Conservation (phyloP, 2,888 invertebrate species). For the Dione vanillae region DNA sequence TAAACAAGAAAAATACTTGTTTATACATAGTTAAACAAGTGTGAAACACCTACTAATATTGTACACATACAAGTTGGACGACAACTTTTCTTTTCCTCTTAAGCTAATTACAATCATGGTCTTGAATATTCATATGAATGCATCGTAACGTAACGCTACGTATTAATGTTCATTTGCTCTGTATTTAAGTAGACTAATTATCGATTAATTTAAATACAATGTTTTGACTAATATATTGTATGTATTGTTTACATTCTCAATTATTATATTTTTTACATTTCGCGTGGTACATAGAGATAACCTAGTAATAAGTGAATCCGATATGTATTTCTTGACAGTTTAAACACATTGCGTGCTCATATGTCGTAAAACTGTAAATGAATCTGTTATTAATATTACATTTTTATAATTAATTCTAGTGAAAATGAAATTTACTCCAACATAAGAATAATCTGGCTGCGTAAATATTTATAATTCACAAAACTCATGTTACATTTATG, state of each 20-base stretch:
- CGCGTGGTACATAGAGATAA: too few species aligned
- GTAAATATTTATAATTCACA: too few species aligned
- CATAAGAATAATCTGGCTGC: too few species aligned
- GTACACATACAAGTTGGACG: slow-evolving; percentile 5
- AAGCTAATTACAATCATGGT: slow-evolving; percentile 24
- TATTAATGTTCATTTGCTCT: background rate
- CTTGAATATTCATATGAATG: slow-evolving; percentile 18
- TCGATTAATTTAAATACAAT: background rate
- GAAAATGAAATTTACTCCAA: too few species aligned
- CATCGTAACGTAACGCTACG: slow-evolving; percentile 8
- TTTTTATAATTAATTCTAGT: background rate
- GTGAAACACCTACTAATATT: slow-evolving; percentile 15
- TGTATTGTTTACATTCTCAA: too few species aligned
- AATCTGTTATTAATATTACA: background rate
- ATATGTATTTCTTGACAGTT: background rate
- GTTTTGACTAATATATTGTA: background rate
- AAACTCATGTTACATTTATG: background rate
- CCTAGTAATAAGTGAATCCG: background rate
- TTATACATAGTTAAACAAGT: background rate
- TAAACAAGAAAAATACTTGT: background rate
- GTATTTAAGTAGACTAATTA: background rate
- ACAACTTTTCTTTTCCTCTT: slow-evolving; percentile 16
- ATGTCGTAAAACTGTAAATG: background rate
- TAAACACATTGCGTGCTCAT: background rate
- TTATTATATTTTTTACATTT: too few species aligned